Evolutionary conservation across 2,888 invertebrate genomes (phyloP), one percentile per base, ranked within the genome.

Genomic region (Andrena bicolor): DNA sequence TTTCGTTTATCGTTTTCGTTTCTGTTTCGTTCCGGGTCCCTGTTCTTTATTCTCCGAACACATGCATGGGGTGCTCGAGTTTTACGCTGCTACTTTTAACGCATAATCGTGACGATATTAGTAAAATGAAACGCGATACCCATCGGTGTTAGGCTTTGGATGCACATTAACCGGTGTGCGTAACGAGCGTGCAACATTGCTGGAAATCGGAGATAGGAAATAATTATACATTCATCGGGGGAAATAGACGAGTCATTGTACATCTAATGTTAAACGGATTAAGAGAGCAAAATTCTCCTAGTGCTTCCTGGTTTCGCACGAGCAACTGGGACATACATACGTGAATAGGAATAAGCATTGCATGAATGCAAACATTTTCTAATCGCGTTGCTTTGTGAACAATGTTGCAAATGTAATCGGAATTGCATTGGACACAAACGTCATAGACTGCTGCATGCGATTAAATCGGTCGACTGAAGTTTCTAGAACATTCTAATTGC

Each of bases 101-200:
- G n/a, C 20, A 26, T 23, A 53, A 32, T 66, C 51, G 32, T 23
- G 3, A 32, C 51, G 20, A 8, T 30, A 51, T 51, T 20, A 10
- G 30, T 16, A 32, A 48, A 2, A 2, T 23, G 23, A 48, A 13
- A 30, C 20, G n/a, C 2, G 48, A 71, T 48, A 28, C 1, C 10
- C 7, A 26, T 32, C 23, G 16, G 2, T 49, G n/a, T n/a, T 4
- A 26, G 23, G n/a, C 20, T 4, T 71, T n/a, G n/a, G 7, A 60
- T 51, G 49, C 8, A 30, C 48, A n/a, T 49, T 30, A 69, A 58
- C 58, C 4, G 5, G n/a, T 41, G 16, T 20, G 58, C 10, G 7
- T 28, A 30, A 70, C 28, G 28, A n/a, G 41, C n/a, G 26, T 48
- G 64, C 26, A 65, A 60, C 16, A 48, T 26, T 75, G 49, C 28